Evolutionary conservation across 2,888 invertebrate species (phyloP).

Genomic region (Drosophila acutilabella): DNA sequence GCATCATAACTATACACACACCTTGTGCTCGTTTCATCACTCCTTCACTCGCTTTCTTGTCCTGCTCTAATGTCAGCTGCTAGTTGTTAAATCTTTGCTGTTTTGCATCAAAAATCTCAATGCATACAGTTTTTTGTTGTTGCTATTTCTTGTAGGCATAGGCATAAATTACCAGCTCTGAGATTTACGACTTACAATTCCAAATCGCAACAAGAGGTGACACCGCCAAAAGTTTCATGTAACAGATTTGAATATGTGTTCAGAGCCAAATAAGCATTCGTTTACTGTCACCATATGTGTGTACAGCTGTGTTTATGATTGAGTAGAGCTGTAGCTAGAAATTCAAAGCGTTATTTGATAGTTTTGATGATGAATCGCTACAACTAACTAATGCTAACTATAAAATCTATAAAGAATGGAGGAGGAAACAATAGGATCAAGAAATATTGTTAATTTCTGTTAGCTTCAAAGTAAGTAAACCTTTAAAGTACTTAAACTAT

Average conservation of each 20-base stretch:
- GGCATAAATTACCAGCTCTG: conserved; percentile 66
- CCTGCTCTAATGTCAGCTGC: conserved; percentile 38
- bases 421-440: too few relatives aligned
- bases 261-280: conserved; percentile 6
- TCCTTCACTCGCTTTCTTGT: not conserved
- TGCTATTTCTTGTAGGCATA: conserved; percentile 19
- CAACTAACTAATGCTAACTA: too few relatives aligned
- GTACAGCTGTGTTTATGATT: too few relatives aligned
- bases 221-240: not conserved
- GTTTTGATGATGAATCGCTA: too few relatives aligned
- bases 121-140: conserved; percentile 41
- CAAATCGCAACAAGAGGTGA: not conserved
- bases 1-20: conserved; percentile 51
- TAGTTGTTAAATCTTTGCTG: conserved; percentile 69
- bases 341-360: too few relatives aligned
- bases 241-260: conserved; percentile 30
- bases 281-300: too few relatives aligned
- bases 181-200: conserved; percentile 47
- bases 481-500: too few relatives aligned
- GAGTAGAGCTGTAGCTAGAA: too few relatives aligned
- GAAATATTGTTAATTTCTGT: too few relatives aligned
- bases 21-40: not conserved
- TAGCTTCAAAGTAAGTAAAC: too few relatives aligned
- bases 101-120: conserved; percentile 74
- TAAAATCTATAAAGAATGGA: too few relatives aligned